Evolutionary conservation across 35 echinoderm and acorn worm species (phyloP).

Genomic region (Hemicentrotus pulcherrimus): DNA sequence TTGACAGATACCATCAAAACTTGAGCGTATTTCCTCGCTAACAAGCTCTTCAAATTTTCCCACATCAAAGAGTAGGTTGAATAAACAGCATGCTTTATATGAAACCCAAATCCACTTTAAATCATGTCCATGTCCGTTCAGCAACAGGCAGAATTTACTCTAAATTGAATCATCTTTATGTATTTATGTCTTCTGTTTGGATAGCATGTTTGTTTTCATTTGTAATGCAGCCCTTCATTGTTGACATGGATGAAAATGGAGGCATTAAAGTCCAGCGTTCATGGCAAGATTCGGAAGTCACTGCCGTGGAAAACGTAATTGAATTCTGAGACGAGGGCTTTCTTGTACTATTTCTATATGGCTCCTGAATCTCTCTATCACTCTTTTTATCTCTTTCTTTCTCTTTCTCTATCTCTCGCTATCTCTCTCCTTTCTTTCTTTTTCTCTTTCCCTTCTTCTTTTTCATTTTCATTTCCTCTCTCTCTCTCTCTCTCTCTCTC

Average conservation of each 20-base stretch:
- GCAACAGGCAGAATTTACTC: not conserved
- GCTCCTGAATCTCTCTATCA: not conserved
- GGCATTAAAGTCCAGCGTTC: not conserved
- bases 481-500: not conserved
- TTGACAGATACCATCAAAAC: not conserved
- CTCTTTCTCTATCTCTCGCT: not conserved
- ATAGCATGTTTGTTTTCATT: slow-evolving; percentile 4
- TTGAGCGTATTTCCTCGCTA: not conserved
- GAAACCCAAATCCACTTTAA: slow-evolving; percentile 17
- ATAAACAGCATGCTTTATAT: not conserved
- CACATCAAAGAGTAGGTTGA: not conserved
- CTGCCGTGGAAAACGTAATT: not conserved
- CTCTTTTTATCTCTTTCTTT: not conserved
- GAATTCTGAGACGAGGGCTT: not conserved
- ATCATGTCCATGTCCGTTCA: not conserved
- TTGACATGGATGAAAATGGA: slow-evolving; percentile 1
- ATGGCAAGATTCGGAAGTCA: not conserved
- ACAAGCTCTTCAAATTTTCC: not conserved
- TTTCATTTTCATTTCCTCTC: not conserved
- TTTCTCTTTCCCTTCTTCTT: not conserved
- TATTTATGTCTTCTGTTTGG: not conserved
- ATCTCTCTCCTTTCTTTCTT: not conserved
- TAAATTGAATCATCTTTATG: not conserved
- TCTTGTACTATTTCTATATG: not conserved
- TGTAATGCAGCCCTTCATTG: not conserved